A percentile compares a stretch with the other conserved stretches of the same genome.
Conservation (phyloP, 1,140 invertebrate species). For the Stratiolaelaps scimitus region DNA sequence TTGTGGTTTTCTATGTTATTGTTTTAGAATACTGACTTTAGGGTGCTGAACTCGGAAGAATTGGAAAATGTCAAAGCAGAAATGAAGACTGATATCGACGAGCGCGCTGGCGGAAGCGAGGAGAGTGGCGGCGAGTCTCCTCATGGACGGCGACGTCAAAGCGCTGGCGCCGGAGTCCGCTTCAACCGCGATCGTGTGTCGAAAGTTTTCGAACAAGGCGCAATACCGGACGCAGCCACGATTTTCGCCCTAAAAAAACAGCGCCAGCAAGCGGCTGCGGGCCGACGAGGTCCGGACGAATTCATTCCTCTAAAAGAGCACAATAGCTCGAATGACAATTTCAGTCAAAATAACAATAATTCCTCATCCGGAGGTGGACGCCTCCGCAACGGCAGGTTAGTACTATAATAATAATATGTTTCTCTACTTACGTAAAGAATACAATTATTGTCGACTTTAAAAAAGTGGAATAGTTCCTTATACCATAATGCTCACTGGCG, state of each 20-base stretch:
- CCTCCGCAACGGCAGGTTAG: no score
- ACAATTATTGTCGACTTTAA: no score
- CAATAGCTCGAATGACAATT: conserved; percentile 35
- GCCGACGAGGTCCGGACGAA: conserved; percentile 61
- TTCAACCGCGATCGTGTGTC: conserved; percentile 27
- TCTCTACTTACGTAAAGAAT: no score
- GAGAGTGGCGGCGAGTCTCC: neutral
- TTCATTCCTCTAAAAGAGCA: conserved; percentile 63
- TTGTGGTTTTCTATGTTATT: conserved; percentile 32
- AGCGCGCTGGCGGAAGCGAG: conserved; percentile 24
- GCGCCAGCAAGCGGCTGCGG: conserved; percentile 53
- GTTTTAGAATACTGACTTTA: neutral
- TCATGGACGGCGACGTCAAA: conserved; percentile 14
- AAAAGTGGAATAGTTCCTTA: no score
- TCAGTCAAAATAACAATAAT: conserved; percentile 32
- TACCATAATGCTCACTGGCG: no score
- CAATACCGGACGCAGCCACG: conserved; percentile 87
- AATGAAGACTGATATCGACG: conserved; percentile 33
- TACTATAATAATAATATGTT: no score
- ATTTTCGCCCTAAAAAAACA: conserved; percentile 87
- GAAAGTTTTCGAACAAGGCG: conserved; percentile 46
- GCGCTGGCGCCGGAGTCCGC: no score
- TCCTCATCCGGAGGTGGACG: conserved; percentile 11
- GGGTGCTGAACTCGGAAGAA: conserved; percentile 34
- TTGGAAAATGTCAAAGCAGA: conserved; percentile 35